phyloP scores from a whole-genome alignment of 2,797 vertebrate genomes.

The Chelon labrosus region DNA sequence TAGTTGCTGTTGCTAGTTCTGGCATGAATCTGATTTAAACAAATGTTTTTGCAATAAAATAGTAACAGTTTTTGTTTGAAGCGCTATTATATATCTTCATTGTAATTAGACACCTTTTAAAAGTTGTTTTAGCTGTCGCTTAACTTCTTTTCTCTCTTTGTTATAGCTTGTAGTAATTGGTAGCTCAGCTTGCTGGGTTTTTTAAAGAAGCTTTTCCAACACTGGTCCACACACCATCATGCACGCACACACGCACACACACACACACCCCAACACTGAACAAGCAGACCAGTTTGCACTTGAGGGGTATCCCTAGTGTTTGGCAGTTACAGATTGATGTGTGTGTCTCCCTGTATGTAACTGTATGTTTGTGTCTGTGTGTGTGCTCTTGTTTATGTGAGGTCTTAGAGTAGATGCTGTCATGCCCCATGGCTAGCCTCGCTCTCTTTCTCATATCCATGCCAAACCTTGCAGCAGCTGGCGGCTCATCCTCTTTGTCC shows the following conservation, averaged over 20 bases:
- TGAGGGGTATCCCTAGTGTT: slow-evolving; percentile 1
- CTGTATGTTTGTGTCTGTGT: not conserved
- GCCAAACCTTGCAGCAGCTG: slow-evolving; percentile 60
- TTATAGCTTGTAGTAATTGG: not conserved
- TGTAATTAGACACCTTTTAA: not conserved
- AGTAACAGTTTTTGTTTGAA: not conserved
- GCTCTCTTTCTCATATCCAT: slow-evolving; percentile 41
- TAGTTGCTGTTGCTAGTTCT: no score
- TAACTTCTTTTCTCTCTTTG: not conserved
- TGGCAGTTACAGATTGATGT: slow-evolving; percentile 28
- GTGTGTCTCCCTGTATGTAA: not conserved
- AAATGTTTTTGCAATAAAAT: not conserved
- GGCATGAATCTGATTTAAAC: no score
- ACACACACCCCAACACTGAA: slow-evolving; percentile 2
- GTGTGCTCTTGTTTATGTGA: slow-evolving; percentile 28
- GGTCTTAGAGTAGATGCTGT: slow-evolving; percentile 33
- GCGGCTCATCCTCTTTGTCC: slow-evolving; percentile 38
- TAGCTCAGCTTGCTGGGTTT: not conserved
- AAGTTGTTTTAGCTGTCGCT: not conserved
- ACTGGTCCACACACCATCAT: not conserved
- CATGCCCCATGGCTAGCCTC: slow-evolving; percentile 45
- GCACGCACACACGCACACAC: not conserved
- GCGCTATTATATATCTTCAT: not conserved
- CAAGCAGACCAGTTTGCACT: slow-evolving; percentile 20
- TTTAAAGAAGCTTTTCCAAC: slow-evolving; percentile 1